phyloP scores from a whole-genome alignment of 2,888 invertebrate species.

The Synanthedon andrenaeformis region DNA sequence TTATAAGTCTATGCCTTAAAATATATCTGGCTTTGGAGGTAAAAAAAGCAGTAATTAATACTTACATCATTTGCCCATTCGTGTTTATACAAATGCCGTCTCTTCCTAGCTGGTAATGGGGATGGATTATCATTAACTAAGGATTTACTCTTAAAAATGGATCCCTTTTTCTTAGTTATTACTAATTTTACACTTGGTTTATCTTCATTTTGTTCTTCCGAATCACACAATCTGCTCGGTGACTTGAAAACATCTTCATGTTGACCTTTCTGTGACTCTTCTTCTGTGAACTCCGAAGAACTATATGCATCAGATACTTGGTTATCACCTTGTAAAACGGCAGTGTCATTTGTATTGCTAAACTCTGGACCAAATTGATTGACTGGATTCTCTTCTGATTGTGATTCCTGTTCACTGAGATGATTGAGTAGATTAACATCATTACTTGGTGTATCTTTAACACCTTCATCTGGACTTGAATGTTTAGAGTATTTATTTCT shows the following conservation, averaged over 20 bases:
- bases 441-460: background rate
- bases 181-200: constrained; percentile 76
- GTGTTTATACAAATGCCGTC: constrained; percentile 87
- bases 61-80: constrained; percentile 87
- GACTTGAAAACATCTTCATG: constrained; percentile 62
- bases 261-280: constrained; percentile 42
- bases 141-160: constrained; percentile 89
- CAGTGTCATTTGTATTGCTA: constrained; percentile 30
- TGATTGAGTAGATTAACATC: constrained; percentile 10
- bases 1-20: too few relatives aligned
- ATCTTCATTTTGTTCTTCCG: constrained; percentile 51
- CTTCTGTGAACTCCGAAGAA: constrained; percentile 56
- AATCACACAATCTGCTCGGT: constrained; percentile 40
- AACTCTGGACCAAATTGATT: constrained; percentile 14
- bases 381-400: constrained; percentile 10
- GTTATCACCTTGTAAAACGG: constrained; percentile 26
- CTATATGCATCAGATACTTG: constrained; percentile 57
- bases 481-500: constrained; percentile 44
- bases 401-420: constrained; percentile 2
- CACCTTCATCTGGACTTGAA: constrained; percentile 31
- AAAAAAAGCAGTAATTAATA: constrained; percentile 10
- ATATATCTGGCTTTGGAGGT: background rate
- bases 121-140: constrained; percentile 73
- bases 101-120: constrained; percentile 73
- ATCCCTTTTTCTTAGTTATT: constrained; percentile 86